A percentile compares a stretch with the other conserved stretches of the same genome.
Conservation (phyloP, 2,888 invertebrate genomes). For the Omphaloscelis lunosa region DNA sequence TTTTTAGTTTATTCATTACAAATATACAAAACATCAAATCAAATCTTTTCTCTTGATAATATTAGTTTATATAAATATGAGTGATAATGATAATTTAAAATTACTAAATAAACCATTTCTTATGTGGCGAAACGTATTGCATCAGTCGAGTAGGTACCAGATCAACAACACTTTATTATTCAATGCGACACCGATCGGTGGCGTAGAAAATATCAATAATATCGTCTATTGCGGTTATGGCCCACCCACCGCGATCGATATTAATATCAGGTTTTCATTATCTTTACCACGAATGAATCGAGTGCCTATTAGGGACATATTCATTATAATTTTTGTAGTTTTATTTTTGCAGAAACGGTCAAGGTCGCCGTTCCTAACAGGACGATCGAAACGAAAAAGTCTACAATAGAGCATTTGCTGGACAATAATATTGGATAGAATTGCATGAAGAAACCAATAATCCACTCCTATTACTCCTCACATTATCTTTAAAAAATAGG, state of each 20-base stretch:
- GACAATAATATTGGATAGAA: background rate
- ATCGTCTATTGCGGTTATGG: slow-evolving; percentile 35
- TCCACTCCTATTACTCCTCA: background rate
- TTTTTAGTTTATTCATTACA: no score
- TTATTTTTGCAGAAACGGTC: background rate
- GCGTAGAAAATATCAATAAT: slow-evolving; percentile 29
- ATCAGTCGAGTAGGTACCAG: slow-evolving; percentile 19
- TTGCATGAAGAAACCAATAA: background rate
- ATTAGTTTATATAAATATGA: background rate
- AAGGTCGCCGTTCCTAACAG: no score
- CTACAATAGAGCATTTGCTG: background rate
- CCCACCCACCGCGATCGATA: slow-evolving; percentile 38
- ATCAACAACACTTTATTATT: slow-evolving; percentile 35
- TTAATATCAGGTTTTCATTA: slow-evolving; percentile 37
- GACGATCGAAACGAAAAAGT: background rate
- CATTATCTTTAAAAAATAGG: background rate
- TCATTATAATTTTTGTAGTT: background rate
- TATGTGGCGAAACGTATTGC: background rate
- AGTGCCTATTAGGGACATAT: slow-evolving; percentile 5
- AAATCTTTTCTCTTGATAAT: no score
- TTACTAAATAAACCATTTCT: background rate
- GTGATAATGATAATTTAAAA: background rate
- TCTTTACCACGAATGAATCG: slow-evolving; percentile 16
- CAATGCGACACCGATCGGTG: slow-evolving; percentile 12
- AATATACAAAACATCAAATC: no score